Conservation (phyloP, 2,888 invertebrate species). For the Poecilobothrus nobilitatus region DNA sequence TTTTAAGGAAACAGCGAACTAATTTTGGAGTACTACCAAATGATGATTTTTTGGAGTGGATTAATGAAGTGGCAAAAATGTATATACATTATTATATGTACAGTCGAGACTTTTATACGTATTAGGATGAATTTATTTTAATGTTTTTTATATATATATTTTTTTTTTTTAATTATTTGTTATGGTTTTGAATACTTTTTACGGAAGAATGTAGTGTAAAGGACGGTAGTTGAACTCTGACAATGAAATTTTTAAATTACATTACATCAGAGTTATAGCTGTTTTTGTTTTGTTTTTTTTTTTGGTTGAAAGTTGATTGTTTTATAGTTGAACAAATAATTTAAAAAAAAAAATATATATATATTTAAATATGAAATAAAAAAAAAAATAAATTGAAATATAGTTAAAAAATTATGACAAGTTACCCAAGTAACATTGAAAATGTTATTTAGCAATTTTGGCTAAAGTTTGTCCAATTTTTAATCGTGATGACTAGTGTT, state of each 20-base stretch:
- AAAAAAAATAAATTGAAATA: not conserved
- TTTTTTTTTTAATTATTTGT: too few relatives aligned
- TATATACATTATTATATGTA: not conserved
- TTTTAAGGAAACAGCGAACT: not conserved
- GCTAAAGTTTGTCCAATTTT: too few relatives aligned
- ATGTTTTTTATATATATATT: too few relatives aligned
- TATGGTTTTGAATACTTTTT: not conserved
- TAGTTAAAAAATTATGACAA: not conserved
- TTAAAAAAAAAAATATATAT: too few relatives aligned
- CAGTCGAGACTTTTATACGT: not conserved
- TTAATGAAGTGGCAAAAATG: not conserved
- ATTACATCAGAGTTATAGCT: not conserved
- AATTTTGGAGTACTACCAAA: not conserved
- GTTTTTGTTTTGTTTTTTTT: too few relatives aligned
- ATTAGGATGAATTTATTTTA: not conserved
- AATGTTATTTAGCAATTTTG: too few relatives aligned
- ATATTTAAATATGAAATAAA: not conserved
- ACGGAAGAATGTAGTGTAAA: not conserved
- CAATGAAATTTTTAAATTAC: not conserved
- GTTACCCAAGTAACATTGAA: too few relatives aligned
- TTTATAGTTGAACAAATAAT: not conserved
- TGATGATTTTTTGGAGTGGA: not conserved
- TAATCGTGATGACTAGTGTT: too few relatives aligned
- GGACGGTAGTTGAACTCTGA: constrained; percentile 6
- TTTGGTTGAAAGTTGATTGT: not conserved